Evolutionary conservation across 2,113 vertebrate species (phyloP), one percentile per base, ranked within the genome.

Genomic region (Promerops cafer): DNA sequence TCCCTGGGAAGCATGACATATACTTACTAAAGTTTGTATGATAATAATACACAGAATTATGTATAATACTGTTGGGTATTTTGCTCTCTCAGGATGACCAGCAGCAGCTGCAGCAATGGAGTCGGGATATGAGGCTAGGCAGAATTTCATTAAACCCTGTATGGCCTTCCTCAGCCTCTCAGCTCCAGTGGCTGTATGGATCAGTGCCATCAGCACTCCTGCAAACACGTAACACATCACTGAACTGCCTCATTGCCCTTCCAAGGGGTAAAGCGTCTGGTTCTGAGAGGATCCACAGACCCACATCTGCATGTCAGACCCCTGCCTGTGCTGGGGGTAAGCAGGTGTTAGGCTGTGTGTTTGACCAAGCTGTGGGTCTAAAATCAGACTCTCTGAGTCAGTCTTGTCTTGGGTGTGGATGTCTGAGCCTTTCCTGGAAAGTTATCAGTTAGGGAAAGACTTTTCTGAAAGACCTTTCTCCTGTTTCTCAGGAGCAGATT

Each of bases 201-300:
- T 35, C 30, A 15, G 31, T 19, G 54, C 50, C n/a, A 2, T 53
- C 12, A 65, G 8, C 50, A 10, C 28, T 69, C 64, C 60, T 27
- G 23, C 54, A 53, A 47, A 49, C 37, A 28, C 0, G 0, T 21
- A 83, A 31, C 4, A 0, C 13, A 0, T 16, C 65, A 10, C 42
- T 28, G 27, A 70, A 24, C 63, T 83, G 68, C 49, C 54, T 65
- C 2, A 0, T 4, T 74, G 28, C 35, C 71, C 65, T 45, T 61
- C 70, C 37, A 31, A 22, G 24, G 60, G 24, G 53, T 61, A 52
- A 70, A 96, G 9, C 45, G 37, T 11, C 57, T 52, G n/a, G 40
- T 44, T 83, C 69, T 42, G 64, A 45, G 69, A 47, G 18, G 13
- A 59, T 42, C 83, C 28, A 7, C 65, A 66, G 66, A 33, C 31